Base-by-base conservation (phyloP, 2,797 vertebrate genomes). In the Myotis pilosus region DNA sequence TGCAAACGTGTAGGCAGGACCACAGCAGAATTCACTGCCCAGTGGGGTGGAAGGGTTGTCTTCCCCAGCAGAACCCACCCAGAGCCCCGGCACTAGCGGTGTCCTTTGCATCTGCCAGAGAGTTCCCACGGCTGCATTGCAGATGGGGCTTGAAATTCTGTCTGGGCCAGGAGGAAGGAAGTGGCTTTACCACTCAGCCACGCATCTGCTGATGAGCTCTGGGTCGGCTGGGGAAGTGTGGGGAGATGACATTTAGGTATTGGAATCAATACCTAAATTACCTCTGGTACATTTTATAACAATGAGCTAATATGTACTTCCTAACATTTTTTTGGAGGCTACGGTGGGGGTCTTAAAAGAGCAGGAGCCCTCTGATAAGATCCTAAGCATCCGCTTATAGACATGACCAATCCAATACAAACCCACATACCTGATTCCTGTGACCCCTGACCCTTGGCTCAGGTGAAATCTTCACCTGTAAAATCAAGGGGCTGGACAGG, bases 141-240 rank as follows among this genome's bases (percentile, higher is more conserved):
- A 92, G 95, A 92, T 78, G 84, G 91, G 83, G 83, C 95, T 89
- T 85, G 89, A 91, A 64, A 95, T 84, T 92, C 90, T 94, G 94
- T 79, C 94, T 36, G 60, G 87, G 62, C n/a, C 49, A 22, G 5
- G 57, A 89, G 81, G 91, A 92, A 96, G 92, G 83, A 95, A 92
- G 83, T 86, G 85, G 75, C 78, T 94, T 93, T 81, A 25, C 60
- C 62, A 10, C 10, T 87, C 86, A 92, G 86, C 49, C 16, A 2
- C 25, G 36, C 64, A 51, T 89, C 80, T 92, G 87, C 71, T 64
- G 8, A 30, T 69, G 89, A 94, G 83, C 66, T 87, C 76, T 57
- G 55, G 62, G 74, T 86, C 44, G 87, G 41, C 75, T 86, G 49
- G 33, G 28, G 41, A 80, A 11, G 13, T 30, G 12, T 20, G n/a